These are phyloP conservation scores for Maniola hyperantus DNA, from an alignment of 2,888 invertebrate genomes.

Conservation along the genomic window DNA sequence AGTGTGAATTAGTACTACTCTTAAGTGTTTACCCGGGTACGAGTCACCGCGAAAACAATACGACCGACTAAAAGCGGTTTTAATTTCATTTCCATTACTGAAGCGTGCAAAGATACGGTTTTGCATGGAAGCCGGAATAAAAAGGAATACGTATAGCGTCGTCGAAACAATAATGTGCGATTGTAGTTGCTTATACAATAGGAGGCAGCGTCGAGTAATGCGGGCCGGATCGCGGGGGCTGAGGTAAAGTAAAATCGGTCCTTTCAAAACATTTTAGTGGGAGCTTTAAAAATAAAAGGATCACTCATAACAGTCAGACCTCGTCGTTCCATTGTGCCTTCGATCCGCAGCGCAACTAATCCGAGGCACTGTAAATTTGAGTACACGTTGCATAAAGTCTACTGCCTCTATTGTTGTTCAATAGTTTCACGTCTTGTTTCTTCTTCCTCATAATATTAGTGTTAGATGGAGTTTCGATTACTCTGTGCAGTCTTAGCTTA, in stretches of 20 bases:
- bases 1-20: slow-evolving; percentile 32
- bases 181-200: slow-evolving; percentile 78
- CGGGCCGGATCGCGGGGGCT: slow-evolving; percentile 53
- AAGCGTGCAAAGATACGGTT: slow-evolving; percentile 71
- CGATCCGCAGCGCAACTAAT: slow-evolving; percentile 7
- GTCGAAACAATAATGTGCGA: slow-evolving; percentile 78
- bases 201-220: slow-evolving; percentile 63
- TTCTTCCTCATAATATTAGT: neutral
- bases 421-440: neutral
- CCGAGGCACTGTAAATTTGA: slow-evolving; percentile 1
- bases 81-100: slow-evolving; percentile 77
- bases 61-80: slow-evolving; percentile 66
- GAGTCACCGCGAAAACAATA: slow-evolving; percentile 52
- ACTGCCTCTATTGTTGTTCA: neutral
- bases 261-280: slow-evolving; percentile 80
- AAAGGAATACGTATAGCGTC: slow-evolving; percentile 67
- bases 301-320: slow-evolving; percentile 39
- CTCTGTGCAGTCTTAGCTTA: no score
- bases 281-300: slow-evolving; percentile 73
- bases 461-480: neutral
- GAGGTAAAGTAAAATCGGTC: slow-evolving; percentile 78
- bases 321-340: slow-evolving; percentile 13
- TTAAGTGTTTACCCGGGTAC: slow-evolving; percentile 25
- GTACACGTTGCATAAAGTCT: slow-evolving; percentile 3
- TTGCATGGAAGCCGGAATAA: slow-evolving; percentile 70